These are phyloP conservation scores for Cerastis leucographa DNA, from an alignment of 2,888 invertebrate genomes.

Conservation along the genomic window DNA sequence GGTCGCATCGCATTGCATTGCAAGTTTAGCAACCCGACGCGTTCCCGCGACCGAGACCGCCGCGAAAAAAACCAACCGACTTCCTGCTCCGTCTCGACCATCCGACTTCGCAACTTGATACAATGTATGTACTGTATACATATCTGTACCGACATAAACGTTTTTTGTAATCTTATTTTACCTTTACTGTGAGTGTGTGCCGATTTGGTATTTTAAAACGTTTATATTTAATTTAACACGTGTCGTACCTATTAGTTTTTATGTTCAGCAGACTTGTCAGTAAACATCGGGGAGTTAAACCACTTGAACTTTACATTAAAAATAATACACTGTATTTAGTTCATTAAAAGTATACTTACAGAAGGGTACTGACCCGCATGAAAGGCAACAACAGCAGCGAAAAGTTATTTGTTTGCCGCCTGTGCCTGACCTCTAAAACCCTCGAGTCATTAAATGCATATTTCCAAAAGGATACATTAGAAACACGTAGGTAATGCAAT, in stretches of 20 bases:
- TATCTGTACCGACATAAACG: conserved; percentile 16
- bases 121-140: conserved; percentile 49
- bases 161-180: conserved; percentile 47
- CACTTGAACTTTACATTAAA: conserved; percentile 23
- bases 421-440: conserved; percentile 28
- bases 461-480: conserved; percentile 57
- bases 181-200: conserved; percentile 34
- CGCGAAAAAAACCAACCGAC: conserved; percentile 70
- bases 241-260: conserved; percentile 9
- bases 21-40: conserved; percentile 59
- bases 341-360: background rate
- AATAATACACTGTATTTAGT: background rate
- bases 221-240: conserved; percentile 29
- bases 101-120: conserved; percentile 72
- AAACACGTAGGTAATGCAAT: conserved; percentile 73
- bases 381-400: conserved; percentile 22
- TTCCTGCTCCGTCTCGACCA: conserved; percentile 73
- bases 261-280: conserved; percentile 4
- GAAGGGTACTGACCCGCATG: conserved; percentile 43
- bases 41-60: conserved; percentile 59
- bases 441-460: conserved; percentile 32
- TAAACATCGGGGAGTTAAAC: conserved; percentile 7
- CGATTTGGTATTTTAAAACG: conserved; percentile 32
- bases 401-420: conserved; percentile 19
- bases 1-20: conserved; percentile 55